A percentile compares a stretch with the other conserved stretches of the same genome.
phyloP scores from a whole-genome alignment of 2,113 vertebrate species.

The Phylloscopus trochilus region DNA sequence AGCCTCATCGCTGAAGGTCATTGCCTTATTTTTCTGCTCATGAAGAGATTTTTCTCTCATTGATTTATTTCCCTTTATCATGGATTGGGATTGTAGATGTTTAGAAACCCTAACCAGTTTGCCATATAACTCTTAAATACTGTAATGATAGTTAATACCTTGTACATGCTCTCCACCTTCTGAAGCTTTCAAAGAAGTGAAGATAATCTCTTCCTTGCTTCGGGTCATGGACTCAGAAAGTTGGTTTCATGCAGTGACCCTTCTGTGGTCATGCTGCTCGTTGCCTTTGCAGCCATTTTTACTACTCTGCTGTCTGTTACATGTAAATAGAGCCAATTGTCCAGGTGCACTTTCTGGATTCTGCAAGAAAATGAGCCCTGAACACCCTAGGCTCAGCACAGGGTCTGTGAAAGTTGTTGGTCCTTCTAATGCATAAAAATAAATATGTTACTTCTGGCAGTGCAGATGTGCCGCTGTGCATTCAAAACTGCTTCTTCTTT shows the following conservation, averaged over 20 bases:
- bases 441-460: background rate
- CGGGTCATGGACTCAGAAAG: background rate
- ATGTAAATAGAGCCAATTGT: background rate
- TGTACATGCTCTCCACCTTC: background rate
- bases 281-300: background rate
- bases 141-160: background rate
- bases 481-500: background rate
- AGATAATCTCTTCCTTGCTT: background rate
- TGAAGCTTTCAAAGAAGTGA: background rate
- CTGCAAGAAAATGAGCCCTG: background rate
- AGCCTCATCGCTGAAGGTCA: background rate
- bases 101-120: background rate
- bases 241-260: background rate
- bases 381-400: background rate
- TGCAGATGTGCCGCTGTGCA: accelerated
- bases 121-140: background rate
- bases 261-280: background rate
- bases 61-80: background rate
- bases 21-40: background rate
- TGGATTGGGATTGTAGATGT: background rate
- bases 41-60: background rate
- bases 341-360: background rate
- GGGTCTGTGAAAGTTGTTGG: background rate
- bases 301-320: background rate
- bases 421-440: background rate